These are phyloP conservation scores for Heliconius melpomene DNA, from an alignment of 1,140 invertebrate genomes.

Conservation along the genomic window DNA sequence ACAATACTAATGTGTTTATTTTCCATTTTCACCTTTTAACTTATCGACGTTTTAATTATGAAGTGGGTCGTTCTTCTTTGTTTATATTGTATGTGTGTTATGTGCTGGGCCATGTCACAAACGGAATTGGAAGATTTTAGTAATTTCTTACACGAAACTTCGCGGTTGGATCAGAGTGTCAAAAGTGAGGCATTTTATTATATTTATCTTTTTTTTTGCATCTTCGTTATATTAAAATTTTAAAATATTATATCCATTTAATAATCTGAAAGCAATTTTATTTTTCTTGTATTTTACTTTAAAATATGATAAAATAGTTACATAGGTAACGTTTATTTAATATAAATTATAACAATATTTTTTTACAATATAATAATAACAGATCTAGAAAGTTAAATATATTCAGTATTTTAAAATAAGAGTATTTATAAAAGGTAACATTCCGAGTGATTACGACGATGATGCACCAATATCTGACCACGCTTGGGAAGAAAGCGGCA, in stretches of 20 bases:
- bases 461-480: slow-evolving; percentile 63
- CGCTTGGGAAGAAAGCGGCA: slow-evolving; percentile 79
- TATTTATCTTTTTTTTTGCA: background rate
- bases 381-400: too few species aligned
- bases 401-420: too few species aligned
- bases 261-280: too few species aligned
- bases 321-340: too few species aligned
- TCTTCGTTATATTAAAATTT: too few species aligned
- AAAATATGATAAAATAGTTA: too few species aligned
- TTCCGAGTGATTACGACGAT: slow-evolving; percentile 62
- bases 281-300: too few species aligned
- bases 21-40: slow-evolving; percentile 30
- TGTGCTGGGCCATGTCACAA: slow-evolving; percentile 62
- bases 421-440: slow-evolving; percentile 50
- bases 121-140: slow-evolving; percentile 72
- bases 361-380: too few species aligned
- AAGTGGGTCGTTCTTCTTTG: slow-evolving; percentile 53
- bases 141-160: slow-evolving; percentile 66
- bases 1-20: slow-evolving; percentile 37
- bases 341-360: too few species aligned
- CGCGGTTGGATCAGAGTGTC: slow-evolving; percentile 65
- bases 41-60: slow-evolving; percentile 46
- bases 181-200: slow-evolving; percentile 60
- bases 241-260: too few species aligned
- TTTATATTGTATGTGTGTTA: slow-evolving; percentile 55